Base-by-base conservation (phyloP, 1,140 invertebrate species). In the Zaprionus davidi region DNA sequence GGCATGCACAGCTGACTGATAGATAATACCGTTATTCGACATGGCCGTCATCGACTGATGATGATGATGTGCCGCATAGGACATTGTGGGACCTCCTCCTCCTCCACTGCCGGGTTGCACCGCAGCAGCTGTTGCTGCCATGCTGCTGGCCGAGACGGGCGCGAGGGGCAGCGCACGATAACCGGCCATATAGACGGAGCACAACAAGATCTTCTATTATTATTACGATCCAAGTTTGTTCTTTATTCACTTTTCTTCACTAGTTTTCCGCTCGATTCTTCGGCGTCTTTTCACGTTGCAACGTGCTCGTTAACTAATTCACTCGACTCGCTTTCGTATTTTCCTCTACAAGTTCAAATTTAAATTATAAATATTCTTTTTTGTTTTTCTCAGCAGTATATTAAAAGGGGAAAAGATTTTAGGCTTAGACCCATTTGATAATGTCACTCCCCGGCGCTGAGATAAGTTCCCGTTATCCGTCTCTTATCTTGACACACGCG, bases 1-100 rank as follows among this genome's bases (percentile, higher is more conserved):
- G 77, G 91, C 91, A 77, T 92, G 91, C 78, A 91, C 91, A 76
- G 91, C 91, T 79, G 91, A 92, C 78, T 92, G 91, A 92, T 92
- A 92, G 74, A 92, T 92, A 85, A 92, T 92, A 88, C 91, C 91
- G 65, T 92, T 92, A 84, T 92, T 92, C 6, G 91, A 91, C 73
- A 92, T 90, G 0, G 91, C 90, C 85, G 91, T 92, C 82, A 92
- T 90, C 55, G 86, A 91, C 13, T 92, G 90, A 58, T 92, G 90
- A 57, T 91, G 90, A 65, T 92, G 90, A 71, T 90, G 86, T 5
- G 82, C 82, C 56, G 83, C 66, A 51, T 73, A 73, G 49, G 79
- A 82, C 91, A 92, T 92, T 28, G 91, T 82, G 12, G 88, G 69
- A 34, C 80, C 68, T 69, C 56, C 20, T 20, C 20, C 34, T 71